A percentile compares a stretch with the other conserved stretches of the same genome.
Evolutionary conservation across 2,888 invertebrate species (phyloP).

Genomic region (Melanargia galathea): DNA sequence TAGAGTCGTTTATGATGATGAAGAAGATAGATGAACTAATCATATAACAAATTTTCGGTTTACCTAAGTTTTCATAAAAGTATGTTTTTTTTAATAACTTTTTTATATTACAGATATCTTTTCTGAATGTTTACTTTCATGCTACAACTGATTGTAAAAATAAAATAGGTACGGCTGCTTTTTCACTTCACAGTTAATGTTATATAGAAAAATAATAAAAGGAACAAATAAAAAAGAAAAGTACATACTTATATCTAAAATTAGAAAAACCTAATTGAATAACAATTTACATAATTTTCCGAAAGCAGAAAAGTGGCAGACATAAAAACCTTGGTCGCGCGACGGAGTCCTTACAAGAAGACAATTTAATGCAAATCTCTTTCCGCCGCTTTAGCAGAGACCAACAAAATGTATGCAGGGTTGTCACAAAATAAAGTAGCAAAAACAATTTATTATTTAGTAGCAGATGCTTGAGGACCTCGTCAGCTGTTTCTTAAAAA

Average conservation of each 20-base stretch:
- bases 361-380: slow-evolving; percentile 79
- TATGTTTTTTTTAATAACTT: too few species aligned
- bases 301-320: slow-evolving; percentile 33
- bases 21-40: too few species aligned
- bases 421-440: slow-evolving; percentile 39
- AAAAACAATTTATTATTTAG: too few species aligned
- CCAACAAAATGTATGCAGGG: slow-evolving; percentile 62
- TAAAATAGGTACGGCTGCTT: too few species aligned
- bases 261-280: slow-evolving; percentile 21
- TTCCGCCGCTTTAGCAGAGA: slow-evolving; percentile 73
- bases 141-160: too few species aligned
- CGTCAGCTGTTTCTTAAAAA: too few species aligned
- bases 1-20: too few species aligned
- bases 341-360: slow-evolving; percentile 65
- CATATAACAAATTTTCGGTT: too few species aligned
- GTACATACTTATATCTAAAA: not conserved
- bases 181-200: not conserved
- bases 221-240: not conserved
- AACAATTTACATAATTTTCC: slow-evolving; percentile 38
- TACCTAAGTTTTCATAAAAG: too few species aligned
- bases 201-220: not conserved
- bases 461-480: too few species aligned
- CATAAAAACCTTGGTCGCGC: slow-evolving; percentile 34
- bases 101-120: too few species aligned
- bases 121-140: too few species aligned